Percentiles rank a stretch among this genome's conserved stretches.
phyloP scores from a whole-genome alignment of 2,113 vertebrate species.

The Dicerorhinus sumatrensis region DNA sequence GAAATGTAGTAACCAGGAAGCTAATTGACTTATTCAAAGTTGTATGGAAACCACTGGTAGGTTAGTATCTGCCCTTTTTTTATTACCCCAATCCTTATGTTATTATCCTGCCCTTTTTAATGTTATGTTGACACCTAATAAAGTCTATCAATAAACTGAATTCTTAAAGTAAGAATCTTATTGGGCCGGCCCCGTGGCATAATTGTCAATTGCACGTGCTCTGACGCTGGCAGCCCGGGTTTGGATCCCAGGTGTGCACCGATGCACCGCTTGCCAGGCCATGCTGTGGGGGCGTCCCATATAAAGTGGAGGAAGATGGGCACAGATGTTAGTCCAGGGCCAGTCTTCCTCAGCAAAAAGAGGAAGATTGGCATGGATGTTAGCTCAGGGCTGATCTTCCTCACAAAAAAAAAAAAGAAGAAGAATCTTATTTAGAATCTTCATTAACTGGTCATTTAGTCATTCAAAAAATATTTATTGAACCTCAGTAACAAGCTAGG shows the following conservation, averaged over 20 bases:
- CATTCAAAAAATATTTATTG: background rate
- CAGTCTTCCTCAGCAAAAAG: too few species aligned
- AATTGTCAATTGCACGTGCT: too few species aligned
- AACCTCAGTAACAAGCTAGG: background rate
- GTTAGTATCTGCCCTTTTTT: background rate
- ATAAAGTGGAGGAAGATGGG: too few species aligned
- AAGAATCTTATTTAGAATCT: slow-evolving; percentile 10
- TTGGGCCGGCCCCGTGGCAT: too few species aligned
- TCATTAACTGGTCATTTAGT: background rate
- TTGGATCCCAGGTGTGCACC: too few species aligned
- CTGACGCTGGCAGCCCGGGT: too few species aligned
- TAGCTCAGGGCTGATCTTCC: too few species aligned
- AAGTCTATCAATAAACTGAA: background rate
- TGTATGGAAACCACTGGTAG: background rate
- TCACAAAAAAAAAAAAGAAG: too few species aligned
- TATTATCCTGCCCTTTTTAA: background rate
- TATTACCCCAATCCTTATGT: background rate
- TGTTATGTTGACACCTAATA: background rate
- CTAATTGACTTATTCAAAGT: background rate
- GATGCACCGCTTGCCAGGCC: too few species aligned
- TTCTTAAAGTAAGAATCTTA: background rate
- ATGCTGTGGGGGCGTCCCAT: too few species aligned
- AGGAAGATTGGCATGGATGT: too few species aligned
- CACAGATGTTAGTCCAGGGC: too few species aligned
- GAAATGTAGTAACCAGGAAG: background rate